Evolutionary conservation across 92 coral and sea anemone species (phyloP), one percentile per base, ranked within the genome.

Genomic region (Isaurus tuberculatus): DNA sequence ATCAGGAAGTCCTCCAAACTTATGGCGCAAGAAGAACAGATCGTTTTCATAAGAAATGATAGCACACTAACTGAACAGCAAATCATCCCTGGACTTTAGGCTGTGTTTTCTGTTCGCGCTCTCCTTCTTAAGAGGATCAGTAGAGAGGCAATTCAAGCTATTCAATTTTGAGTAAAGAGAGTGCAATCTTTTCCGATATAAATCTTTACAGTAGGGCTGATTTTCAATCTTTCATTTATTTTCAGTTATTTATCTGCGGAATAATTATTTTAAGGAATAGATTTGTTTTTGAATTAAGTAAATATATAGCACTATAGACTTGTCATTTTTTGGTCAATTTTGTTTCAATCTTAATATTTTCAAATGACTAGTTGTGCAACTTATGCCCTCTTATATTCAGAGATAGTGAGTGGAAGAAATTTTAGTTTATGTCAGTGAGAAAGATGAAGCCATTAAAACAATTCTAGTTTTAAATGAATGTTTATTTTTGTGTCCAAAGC

Each of bases 1-100:
- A 77, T 57, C 70, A 77, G 82, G 82, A 77, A 77, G 82, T 77
- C 46, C 70, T 63, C 82, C 20, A 77, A 57, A 34, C 49, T 5
- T 37, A 51, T 58, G 26, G 70, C 68, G 82, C 55, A 77, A 58
- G 29, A 65, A 77, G 49, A 26, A 63, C 69, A 58, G 82, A 77
- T 77, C 68, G 34, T 36, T 77, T 77, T 77, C 82, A 58, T 25
- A 55, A 25, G 29, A 20, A 32, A 42, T 77, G 82, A 77, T 77
- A 77, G 51, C 48, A 31, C 10, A 15, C 49, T 42, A 34, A 36
- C 68, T 42, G 30, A 34, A 49, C 20, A 15, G 34, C 68, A 77
- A 28, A 33, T 61, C 53, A 58, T 67, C 3, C 68, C 5, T 13
- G 68, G 32, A 34, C 22, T 64, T 30, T 75, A 36, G 82, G 68